phyloP scores from a whole-genome alignment of 2,797 vertebrate genomes.

The Thaleichthys pacificus region DNA sequence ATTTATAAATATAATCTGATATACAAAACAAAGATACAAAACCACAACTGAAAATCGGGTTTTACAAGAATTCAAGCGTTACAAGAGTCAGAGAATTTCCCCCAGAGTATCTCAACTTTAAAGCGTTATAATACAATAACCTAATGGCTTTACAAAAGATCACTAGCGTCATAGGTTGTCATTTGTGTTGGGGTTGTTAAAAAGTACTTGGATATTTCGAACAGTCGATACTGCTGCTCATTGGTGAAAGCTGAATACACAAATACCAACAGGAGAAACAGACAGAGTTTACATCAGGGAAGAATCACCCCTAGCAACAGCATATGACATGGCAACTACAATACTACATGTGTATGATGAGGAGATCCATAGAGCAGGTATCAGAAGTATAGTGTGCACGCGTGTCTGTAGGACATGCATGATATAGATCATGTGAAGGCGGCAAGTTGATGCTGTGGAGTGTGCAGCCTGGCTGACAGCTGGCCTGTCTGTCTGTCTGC shows the following conservation, averaged over 20 bases:
- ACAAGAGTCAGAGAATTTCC: conserved; percentile 27
- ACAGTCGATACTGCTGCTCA: background rate
- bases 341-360: background rate
- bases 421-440: too few relatives aligned
- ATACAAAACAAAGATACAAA: conserved; percentile 75
- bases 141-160: conserved; percentile 36
- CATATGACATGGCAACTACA: too few relatives aligned
- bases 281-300: background rate
- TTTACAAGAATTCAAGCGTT: background rate
- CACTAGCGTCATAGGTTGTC: conserved; percentile 16
- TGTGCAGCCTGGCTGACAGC: too few relatives aligned
- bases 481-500: too few relatives aligned
- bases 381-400: background rate
- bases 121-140: conserved; percentile 37
- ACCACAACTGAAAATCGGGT: conserved; percentile 55
- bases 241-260: background rate
- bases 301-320: background rate
- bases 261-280: background rate
- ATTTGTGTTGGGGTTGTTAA: conserved; percentile 14
- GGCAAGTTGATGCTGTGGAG: too few relatives aligned
- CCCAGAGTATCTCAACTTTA: conserved; percentile 10
- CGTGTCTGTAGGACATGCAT: background rate
- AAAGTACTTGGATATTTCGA: background rate
- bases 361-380: conserved; percentile 42
- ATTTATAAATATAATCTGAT: conserved; percentile 72